These are phyloP conservation scores for Apodemus agrarius DNA, from an alignment of 2,797 vertebrate genomes.

Conservation along the genomic window DNA sequence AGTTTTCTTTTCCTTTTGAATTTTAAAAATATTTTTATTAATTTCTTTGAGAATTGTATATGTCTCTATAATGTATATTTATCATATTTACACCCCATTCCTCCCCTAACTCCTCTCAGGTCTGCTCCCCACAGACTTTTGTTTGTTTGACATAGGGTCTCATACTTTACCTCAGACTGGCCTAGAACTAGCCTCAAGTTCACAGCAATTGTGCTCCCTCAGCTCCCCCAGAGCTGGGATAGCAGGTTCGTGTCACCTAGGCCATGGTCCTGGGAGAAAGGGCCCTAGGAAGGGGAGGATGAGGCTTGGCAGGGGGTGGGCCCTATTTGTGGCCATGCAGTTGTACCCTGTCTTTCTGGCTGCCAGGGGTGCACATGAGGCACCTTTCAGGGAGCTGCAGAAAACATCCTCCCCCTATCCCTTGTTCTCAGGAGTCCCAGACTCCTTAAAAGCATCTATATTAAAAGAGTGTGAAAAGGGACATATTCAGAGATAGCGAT, in stretches of 20 bases:
- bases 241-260: background rate
- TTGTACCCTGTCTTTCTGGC: background rate
- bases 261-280: background rate
- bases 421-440: background rate
- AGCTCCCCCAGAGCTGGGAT: background rate
- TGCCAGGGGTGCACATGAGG: background rate
- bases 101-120: background rate
- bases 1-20: background rate
- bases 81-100: background rate
- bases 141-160: background rate
- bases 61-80: background rate
- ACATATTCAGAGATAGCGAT: background rate
- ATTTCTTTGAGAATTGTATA: background rate
- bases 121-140: background rate
- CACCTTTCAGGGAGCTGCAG: background rate
- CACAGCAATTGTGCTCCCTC: background rate
- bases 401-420: background rate
- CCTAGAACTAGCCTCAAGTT: background rate
- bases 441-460: background rate
- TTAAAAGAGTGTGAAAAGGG: too few relatives aligned
- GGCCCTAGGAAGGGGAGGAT: background rate
- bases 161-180: background rate
- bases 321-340: accelerated
- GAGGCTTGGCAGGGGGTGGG: background rate
- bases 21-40: background rate